Conservation (phyloP, 2,113 vertebrate species). For the Panthera leo region DNA sequence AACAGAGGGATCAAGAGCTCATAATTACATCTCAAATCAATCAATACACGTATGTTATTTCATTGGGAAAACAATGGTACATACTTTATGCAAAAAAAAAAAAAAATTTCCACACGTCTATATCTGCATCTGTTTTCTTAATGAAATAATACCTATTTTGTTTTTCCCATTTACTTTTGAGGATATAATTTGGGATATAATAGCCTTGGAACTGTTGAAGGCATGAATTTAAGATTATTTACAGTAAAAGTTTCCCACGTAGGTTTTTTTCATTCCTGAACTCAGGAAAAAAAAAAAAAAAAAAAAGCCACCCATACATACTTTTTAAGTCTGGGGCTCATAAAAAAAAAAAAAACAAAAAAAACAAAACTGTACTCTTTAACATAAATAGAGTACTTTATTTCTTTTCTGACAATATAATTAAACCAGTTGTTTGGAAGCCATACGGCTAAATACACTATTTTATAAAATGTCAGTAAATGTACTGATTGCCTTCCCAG, state of each 20-base stretch:
- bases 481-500: constrained; percentile 15
- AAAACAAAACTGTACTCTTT: background rate
- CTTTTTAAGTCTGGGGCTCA: background rate
- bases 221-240: background rate
- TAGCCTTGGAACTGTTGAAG: background rate
- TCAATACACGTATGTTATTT: background rate
- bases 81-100: background rate
- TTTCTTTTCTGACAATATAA: constrained; percentile 41
- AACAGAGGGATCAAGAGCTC: background rate
- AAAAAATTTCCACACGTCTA: background rate
- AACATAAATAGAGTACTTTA: constrained; percentile 17
- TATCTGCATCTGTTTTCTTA: background rate
- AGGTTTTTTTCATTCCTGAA: constrained; percentile 33
- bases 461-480: constrained; percentile 54
- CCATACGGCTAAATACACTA: background rate
- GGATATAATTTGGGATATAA: background rate
- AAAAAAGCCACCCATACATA: background rate
- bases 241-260: background rate
- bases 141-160: background rate
- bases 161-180: background rate
- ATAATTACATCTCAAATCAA: background rate
- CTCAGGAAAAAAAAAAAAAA: background rate
- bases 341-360: background rate
- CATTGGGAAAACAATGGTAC: background rate
- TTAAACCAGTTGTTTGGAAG: constrained; percentile 66